Evolutionary conservation across 2,113 vertebrate genomes (phyloP).

Genomic region (Anser brachyrhynchus): DNA sequence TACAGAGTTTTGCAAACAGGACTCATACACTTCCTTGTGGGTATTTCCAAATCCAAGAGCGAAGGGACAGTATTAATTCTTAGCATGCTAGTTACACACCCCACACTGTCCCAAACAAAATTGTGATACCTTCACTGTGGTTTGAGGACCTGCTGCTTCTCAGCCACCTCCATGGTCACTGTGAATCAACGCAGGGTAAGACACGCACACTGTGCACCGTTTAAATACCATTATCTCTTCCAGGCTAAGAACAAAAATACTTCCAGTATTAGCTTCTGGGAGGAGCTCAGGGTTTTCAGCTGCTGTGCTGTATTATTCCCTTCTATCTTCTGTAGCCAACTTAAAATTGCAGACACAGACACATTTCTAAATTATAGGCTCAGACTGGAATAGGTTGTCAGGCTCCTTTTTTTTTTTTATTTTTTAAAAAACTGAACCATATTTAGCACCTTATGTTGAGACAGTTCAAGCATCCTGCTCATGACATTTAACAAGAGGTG

Average conservation of each 20-base stretch:
- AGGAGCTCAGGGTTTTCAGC: not conserved
- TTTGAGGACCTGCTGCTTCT: not conserved
- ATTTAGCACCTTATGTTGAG: not conserved
- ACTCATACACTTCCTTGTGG: not conserved
- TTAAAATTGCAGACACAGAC: not conserved
- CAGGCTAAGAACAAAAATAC: not conserved
- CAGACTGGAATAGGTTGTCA: not conserved
- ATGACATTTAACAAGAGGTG: not conserved
- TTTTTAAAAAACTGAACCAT: not conserved
- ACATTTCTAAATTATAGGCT: not conserved
- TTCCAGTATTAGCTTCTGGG: too few species aligned
- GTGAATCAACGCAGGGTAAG: not conserved
- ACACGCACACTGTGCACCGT: not conserved
- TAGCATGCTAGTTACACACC: not conserved
- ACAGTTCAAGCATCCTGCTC: not conserved
- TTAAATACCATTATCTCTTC: not conserved
- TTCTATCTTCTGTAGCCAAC: not conserved
- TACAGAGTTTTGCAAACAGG: not conserved
- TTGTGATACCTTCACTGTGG: not conserved
- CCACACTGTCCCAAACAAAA: not conserved
- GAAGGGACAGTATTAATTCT: not conserved
- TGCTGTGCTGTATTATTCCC: not conserved
- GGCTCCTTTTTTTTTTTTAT: not conserved
- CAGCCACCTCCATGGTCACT: not conserved
- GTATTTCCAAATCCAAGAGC: not conserved